Base-by-base conservation (phyloP, 2,113 vertebrate genomes). In the Zootoca vivipara region DNA sequence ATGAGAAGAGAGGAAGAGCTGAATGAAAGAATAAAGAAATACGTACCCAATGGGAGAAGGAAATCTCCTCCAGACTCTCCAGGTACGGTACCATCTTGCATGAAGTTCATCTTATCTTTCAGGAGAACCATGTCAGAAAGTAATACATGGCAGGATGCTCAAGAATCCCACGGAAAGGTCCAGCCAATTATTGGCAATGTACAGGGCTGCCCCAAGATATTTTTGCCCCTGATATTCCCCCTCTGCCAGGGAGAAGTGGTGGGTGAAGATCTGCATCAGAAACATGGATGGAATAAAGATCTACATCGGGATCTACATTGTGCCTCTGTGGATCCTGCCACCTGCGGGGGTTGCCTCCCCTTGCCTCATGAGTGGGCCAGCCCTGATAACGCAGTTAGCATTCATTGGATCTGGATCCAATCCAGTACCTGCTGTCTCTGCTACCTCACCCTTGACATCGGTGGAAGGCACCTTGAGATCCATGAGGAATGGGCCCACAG, bases 401-500 rank as follows among this genome's bases (percentile, higher is more conserved):
- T 65, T 38, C 75, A 86, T 86, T 33, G 81, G 81, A 5, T 84
- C 30, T 56, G n/a, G 5, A 73, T 89, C 46, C 46, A 52, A 52
- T 52, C 46, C 46, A 12, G 12, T 52, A 52, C 46, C 83, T 78
- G 33, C 26, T 89, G 2, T 72, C 33, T 69, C 67, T 18, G 42
- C 4, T 7, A 62, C 58, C 3, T 3, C 78, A 2, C 46, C 30
- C 28, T 12, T 84, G 67, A 0, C 1, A n/a, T 40, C 42, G 67
- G 4, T 0, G 0, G 13, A 64, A 81, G 5, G 20, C 18, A 33
- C 70, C 38, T 4, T n/a, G 1, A 12, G 15, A 10, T n/a, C 15
- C 15, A 28, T 79, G 26, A 13, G 42, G 42, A 52, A 15, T n/a
- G 24, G 26, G 40, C 9, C 38, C 72, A 38, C 40, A 42, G 74